Conservation (phyloP, 2,797 vertebrate species). For the Rhinophrynus dorsalis region DNA sequence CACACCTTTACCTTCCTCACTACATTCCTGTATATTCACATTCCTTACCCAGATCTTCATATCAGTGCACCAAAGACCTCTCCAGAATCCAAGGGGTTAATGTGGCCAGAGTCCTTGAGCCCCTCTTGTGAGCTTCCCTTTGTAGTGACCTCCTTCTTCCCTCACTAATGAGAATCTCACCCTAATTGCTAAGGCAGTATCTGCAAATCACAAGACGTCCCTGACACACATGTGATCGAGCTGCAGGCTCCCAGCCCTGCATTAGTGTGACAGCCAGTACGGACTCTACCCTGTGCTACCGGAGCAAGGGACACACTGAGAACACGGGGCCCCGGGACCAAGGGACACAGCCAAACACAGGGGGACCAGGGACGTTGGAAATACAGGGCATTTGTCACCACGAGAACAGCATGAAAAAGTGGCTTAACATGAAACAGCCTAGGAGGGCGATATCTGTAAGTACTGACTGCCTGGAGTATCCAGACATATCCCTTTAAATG, state of each 20-base stretch:
- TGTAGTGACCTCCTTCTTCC: neutral
- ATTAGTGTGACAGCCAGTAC: neutral
- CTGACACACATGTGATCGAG: slow-evolving; percentile 43
- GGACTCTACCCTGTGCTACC: neutral
- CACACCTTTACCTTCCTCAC: too few relatives aligned
- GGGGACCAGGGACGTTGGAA: too few relatives aligned
- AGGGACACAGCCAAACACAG: too few relatives aligned
- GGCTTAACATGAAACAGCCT: neutral
- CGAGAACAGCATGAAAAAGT: slow-evolving; percentile 26
- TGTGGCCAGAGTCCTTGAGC: too few relatives aligned
- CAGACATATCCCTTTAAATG: too few relatives aligned
- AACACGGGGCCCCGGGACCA: too few relatives aligned
- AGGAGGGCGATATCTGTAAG: slow-evolving; percentile 7
- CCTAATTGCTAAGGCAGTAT: slow-evolving; percentile 7
- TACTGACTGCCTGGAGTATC: neutral
- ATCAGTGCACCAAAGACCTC: too few relatives aligned
- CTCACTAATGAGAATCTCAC: neutral
- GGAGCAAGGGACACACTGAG: neutral
- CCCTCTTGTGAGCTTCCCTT: too few relatives aligned
- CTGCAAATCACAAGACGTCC: slow-evolving; percentile 43
- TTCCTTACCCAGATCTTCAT: too few relatives aligned
- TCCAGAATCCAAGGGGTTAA: too few relatives aligned
- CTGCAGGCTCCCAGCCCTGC: slow-evolving; percentile 15
- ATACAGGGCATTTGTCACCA: too few relatives aligned
- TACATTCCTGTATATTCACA: too few relatives aligned